phyloP scores from a whole-genome alignment of 2,888 invertebrate genomes.

The Fragum sueziense region DNA sequence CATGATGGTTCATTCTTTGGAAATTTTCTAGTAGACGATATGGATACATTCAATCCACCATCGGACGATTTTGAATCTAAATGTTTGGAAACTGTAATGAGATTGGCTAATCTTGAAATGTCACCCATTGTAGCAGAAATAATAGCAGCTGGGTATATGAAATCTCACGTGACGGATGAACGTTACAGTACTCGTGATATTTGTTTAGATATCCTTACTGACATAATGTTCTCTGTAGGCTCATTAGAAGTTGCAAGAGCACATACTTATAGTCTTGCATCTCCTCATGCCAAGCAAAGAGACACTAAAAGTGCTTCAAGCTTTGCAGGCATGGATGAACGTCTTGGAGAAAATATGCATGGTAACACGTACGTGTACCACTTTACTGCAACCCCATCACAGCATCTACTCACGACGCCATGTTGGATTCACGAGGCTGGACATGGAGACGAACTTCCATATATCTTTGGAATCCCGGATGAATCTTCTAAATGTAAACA shows the following conservation, averaged over 20 bases:
- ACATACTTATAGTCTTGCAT: too few species aligned
- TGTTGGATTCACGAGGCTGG: slow-evolving; percentile 73
- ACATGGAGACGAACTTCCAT: slow-evolving; percentile 77
- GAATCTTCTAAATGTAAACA: neutral
- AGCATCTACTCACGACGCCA: slow-evolving; percentile 64
- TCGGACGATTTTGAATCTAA: neutral
- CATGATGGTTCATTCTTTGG: neutral
- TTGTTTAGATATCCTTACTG: neutral
- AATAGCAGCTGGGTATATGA: neutral
- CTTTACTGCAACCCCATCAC: slow-evolving; percentile 53
- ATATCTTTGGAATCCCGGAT: slow-evolving; percentile 69
- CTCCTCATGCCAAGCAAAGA: too few species aligned
- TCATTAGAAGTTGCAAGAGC: neutral
- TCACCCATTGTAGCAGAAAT: neutral
- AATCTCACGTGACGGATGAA: neutral
- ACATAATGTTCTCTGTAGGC: neutral
- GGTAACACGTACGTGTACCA: slow-evolving; percentile 12
- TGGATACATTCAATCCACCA: neutral
- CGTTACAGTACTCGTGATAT: neutral
- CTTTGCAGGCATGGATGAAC: too few species aligned
- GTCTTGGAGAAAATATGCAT: neutral
- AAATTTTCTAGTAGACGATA: neutral
- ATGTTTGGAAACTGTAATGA: neutral
- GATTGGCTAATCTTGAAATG: neutral
- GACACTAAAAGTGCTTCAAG: too few species aligned